Evolutionary conservation across 1,140 invertebrate genomes (phyloP).

Genomic region (Portunus trituberculatus): DNA sequence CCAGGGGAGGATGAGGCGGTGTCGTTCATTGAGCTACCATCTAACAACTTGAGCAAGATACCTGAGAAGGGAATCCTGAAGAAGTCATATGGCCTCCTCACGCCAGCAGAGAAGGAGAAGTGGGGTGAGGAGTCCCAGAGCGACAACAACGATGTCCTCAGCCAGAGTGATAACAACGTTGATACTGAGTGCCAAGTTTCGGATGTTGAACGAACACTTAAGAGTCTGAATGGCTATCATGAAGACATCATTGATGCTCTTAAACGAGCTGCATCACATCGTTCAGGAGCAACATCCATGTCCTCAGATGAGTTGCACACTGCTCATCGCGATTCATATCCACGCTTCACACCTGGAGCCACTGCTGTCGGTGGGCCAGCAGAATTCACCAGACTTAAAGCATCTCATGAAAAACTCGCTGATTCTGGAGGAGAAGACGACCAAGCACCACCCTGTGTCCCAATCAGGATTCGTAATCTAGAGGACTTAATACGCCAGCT

Average conservation of each 20-base stretch:
- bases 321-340: conserved; percentile 78
- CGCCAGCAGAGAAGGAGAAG: conserved; percentile 81
- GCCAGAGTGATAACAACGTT: conserved; percentile 85
- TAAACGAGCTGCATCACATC: conserved; percentile 88
- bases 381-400: conserved; percentile 78
- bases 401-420: conserved; percentile 77
- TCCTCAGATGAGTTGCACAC: conserved; percentile 78
- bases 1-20: conserved; percentile 88
- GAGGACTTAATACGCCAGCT: conserved; percentile 94
- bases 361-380: conserved; percentile 61
- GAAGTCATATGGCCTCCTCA: conserved; percentile 90
- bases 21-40: conserved; percentile 90
- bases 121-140: conserved; percentile 87
- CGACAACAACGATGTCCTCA: conserved; percentile 86
- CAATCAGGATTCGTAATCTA: conserved; percentile 90
- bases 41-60: conserved; percentile 88
- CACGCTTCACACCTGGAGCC: conserved; percentile 64
- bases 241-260: conserved; percentile 94
- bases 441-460: conserved; percentile 79
- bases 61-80: conserved; percentile 94
- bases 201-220: conserved; percentile 90
- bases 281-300: conserved; percentile 74
- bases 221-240: conserved; percentile 94
- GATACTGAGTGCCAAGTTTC: conserved; percentile 79
- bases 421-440: conserved; percentile 78